Percentiles rank a stretch among this genome's conserved stretches.
These are phyloP conservation scores for Rhineura floridana DNA, from an alignment of 2,113 vertebrate genomes.

Conservation along the genomic window DNA sequence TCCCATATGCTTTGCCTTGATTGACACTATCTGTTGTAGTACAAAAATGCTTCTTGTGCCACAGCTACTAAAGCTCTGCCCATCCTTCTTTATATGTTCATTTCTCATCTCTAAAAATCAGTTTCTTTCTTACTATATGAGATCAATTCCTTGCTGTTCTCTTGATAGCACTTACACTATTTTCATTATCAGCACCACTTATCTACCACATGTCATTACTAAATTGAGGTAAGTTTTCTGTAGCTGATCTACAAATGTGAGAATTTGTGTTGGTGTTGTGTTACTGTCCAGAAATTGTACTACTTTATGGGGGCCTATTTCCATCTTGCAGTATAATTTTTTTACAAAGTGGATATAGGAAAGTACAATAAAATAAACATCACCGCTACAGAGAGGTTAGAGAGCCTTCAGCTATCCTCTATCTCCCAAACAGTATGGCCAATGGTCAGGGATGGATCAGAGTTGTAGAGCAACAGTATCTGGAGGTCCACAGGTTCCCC, in stretches of 20 bases:
- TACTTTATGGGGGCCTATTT: neutral
- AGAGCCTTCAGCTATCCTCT: neutral
- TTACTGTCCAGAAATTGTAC: neutral
- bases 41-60: neutral
- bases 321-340: neutral
- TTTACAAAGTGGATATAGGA: neutral
- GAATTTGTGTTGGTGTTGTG: neutral
- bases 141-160: neutral
- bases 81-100: neutral
- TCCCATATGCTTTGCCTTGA: neutral
- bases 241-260: neutral
- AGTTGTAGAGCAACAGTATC: too few relatives aligned
- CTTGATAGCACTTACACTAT: neutral
- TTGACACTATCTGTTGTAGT: neutral
- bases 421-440: too few relatives aligned
- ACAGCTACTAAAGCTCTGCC: neutral
- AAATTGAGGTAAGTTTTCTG: too few relatives aligned
- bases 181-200: neutral
- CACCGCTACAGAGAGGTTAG: neutral
- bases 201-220: neutral
- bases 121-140: neutral
- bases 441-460: too few relatives aligned
- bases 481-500: too few relatives aligned
- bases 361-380: neutral
- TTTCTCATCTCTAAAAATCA: slow-evolving; percentile 24